A percentile compares a stretch with the other conserved stretches of the same genome.
Evolutionary conservation across 2,888 invertebrate genomes (phyloP).

Genomic region (Amphipoea oculea): DNA sequence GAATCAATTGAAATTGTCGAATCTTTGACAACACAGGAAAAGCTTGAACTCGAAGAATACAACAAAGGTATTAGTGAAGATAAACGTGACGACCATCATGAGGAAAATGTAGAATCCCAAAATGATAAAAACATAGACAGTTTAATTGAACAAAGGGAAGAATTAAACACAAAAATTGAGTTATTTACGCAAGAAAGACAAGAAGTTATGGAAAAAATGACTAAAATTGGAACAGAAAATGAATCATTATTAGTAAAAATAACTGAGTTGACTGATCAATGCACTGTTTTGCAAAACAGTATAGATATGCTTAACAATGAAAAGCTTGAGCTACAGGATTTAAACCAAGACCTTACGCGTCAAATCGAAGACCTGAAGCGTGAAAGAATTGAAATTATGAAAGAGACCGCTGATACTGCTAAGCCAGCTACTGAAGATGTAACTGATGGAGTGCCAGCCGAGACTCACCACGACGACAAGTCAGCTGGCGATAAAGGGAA

Average conservation of each 20-base stretch:
- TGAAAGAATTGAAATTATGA: constrained; percentile 84
- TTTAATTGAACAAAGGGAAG: constrained; percentile 92
- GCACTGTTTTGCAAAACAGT: constrained; percentile 84
- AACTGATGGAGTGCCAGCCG: constrained; percentile 75
- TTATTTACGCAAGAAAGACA: constrained; percentile 92
- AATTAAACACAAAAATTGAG: constrained; percentile 92
- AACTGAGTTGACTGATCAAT: constrained; percentile 88
- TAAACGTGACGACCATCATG: constrained; percentile 71
- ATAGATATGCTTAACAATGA: constrained; percentile 86
- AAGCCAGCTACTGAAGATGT: constrained; percentile 81
- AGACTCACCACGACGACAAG: constrained; percentile 84
- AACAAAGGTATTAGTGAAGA: constrained; percentile 88
- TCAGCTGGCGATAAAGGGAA: constrained; percentile 79
- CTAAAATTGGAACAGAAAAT: constrained; percentile 91
- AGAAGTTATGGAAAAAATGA: constrained; percentile 93
- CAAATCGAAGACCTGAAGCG: constrained; percentile 87
- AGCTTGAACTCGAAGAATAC: constrained; percentile 92
- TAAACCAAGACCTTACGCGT: constrained; percentile 80
- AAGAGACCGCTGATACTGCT: constrained; percentile 82
- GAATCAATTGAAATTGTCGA: constrained; percentile 95
- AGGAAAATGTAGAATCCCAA: constrained; percentile 74
- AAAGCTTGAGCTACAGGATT: constrained; percentile 79
- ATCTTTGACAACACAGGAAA: constrained; percentile 93
- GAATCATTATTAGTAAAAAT: constrained; percentile 88
- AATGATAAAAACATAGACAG: constrained; percentile 90